Base-by-base conservation (phyloP, 2,888 invertebrate genomes). In the Galerucella nymphaeae region DNA sequence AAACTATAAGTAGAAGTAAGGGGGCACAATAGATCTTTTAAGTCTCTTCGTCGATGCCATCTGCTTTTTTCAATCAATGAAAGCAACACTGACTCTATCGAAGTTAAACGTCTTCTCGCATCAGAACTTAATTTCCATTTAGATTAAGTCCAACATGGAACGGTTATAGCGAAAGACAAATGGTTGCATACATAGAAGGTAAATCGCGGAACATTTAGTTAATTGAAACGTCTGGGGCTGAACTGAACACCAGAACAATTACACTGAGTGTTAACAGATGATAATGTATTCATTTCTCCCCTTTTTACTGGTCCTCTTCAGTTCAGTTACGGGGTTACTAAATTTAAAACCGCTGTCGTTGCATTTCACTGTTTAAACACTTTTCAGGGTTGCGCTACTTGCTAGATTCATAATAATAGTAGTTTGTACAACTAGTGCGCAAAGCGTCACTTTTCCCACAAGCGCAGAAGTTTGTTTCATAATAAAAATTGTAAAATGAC, bases 171-270 rank as follows among this genome's bases (percentile, higher is more conserved):
- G 75, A 80, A 59, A 83, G 83, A 84, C 83, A 84, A 84, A 84
- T 83, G 83, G 83, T 79, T 79, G 81, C 79, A 80, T 78, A 80
- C 80, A 81, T 78, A 76, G 83, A 79, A 84, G 82, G 84, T 84
- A 86, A 86, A 85, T 85, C 85, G 84, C 82, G 85, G 86, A 86
- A 86, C 87, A 87, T 87, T 87, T 87, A 87, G 84, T 85, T 87
- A 87, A 87, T 87, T 87, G 87, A 87, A 87, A 87, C 85, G 87
- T 86, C 86, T 85, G 81, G 83, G 83, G 83, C 81, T 79, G 82
- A 83, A 84, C 82, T 81, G 84, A 84, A 84, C 84, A 84, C 81
- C 83, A 81, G 86, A 83, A 86, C 86, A 87, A 87, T 87, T 86
- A 87, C 84, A 83, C 83, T 84, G 86, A 87, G 86, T 86, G 87